Percentiles rank a stretch among this genome's conserved stretches.
phyloP scores from a whole-genome alignment of 1,140 invertebrate genomes.

The fruit fly (Drosophila melanogaster) region DNA sequence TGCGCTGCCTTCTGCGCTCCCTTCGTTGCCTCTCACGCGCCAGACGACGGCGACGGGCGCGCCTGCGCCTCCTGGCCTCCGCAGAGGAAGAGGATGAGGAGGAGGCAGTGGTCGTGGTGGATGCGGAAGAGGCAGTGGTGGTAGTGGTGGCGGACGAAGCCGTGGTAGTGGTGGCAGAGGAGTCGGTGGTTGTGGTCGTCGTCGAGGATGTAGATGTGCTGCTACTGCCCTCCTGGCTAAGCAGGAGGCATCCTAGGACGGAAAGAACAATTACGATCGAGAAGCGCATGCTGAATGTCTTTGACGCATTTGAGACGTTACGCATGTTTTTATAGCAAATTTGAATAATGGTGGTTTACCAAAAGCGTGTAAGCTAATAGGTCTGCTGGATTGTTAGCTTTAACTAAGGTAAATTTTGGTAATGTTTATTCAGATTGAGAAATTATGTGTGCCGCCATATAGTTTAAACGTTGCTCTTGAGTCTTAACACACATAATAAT shows the following conservation, averaged over 20 bases:
- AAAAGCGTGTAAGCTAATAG: neutral
- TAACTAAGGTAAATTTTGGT: neutral
- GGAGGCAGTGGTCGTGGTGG: neutral
- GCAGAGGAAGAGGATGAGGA: slow-evolving; percentile 12
- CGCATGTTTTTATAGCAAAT: slow-evolving; percentile 16
- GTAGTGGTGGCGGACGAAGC: neutral
- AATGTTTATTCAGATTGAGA: slow-evolving; percentile 4
- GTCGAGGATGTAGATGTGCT: no score
- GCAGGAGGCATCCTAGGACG: slow-evolving; percentile 18
- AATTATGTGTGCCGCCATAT: no score
- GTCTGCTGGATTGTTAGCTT: neutral
- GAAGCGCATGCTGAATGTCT: slow-evolving; percentile 22
- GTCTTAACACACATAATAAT: neutral
- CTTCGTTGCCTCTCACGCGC: slow-evolving; percentile 24
- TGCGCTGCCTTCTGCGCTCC: slow-evolving; percentile 12
- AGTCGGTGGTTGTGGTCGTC: neutral
- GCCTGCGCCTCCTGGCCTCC: slow-evolving; percentile 26
- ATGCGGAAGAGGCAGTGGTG: neutral
- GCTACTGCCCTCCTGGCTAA: slow-evolving; percentile 6
- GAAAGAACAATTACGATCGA: slow-evolving; percentile 11
- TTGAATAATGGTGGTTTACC: neutral
- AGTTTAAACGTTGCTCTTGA: neutral
- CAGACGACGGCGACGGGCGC: slow-evolving; percentile 30
- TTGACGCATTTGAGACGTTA: neutral
- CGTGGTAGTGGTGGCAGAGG: neutral